Percentiles rank a stretch among this genome's conserved stretches.
These are phyloP conservation scores for Metopolophium dirhodum DNA, from an alignment of 1,140 invertebrate species.

Conservation along the genomic window DNA sequence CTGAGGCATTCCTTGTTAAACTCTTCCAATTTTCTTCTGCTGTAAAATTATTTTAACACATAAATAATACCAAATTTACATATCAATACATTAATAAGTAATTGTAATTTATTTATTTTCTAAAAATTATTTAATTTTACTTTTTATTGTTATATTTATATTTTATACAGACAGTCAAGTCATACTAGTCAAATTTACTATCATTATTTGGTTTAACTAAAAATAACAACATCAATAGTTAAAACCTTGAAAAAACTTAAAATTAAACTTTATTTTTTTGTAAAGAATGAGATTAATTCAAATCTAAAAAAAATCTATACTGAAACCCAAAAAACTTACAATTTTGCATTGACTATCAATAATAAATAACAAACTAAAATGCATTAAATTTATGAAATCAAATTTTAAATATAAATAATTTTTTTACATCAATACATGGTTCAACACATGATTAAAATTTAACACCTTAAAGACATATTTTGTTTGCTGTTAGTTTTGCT, in stretches of 20 bases:
- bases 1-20: conserved; percentile 25
- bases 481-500: not conserved
- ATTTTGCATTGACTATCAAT: too few relatives aligned
- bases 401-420: too few relatives aligned
- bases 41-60: not conserved
- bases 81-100: not conserved
- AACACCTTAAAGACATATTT: not conserved
- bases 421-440: not conserved
- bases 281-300: too few relatives aligned
- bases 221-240: not conserved
- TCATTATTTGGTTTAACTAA: not conserved
- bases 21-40: conserved; percentile 52
- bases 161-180: not conserved
- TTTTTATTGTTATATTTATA: not conserved
- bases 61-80: not conserved
- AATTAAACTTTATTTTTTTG: too few relatives aligned
- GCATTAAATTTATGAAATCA: not conserved
- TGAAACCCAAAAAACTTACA: not conserved
- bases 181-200: not conserved
- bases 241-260: not conserved
- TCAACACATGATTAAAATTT: too few relatives aligned
- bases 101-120: not conserved
- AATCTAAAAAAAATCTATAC: too few relatives aligned
- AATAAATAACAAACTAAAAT: not conserved
- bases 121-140: not conserved